Evolutionary conservation across 2,888 invertebrate genomes (phyloP).

Genomic region (Notodonta dromedarius): DNA sequence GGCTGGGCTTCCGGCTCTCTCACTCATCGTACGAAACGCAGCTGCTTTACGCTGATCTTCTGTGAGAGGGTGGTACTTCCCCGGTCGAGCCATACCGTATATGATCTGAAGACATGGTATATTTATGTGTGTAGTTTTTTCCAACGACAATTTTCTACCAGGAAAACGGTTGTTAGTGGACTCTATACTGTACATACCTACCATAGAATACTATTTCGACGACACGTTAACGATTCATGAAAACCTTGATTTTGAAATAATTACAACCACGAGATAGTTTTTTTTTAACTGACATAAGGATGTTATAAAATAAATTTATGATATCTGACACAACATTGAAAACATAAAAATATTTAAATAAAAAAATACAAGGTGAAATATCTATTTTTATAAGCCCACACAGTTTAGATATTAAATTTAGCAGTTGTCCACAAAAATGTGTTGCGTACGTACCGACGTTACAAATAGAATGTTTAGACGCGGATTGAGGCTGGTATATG

Average conservation of each 20-base stretch:
- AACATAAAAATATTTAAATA: background rate
- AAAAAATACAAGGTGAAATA: background rate
- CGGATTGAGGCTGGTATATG: background rate
- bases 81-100: too few species aligned
- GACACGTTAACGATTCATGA: background rate
- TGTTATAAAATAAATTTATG: background rate
- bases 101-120: too few species aligned
- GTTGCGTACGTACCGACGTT: background rate
- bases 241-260: background rate
- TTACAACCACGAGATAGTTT: background rate
- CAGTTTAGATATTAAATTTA: background rate
- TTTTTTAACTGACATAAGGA: background rate
- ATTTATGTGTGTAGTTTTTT: too few species aligned
- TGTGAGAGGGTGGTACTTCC: too few species aligned
- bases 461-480: background rate
- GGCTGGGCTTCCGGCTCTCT: too few species aligned
- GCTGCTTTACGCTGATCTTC: too few species aligned
- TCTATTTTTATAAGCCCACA: background rate
- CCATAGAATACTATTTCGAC: too few species aligned
- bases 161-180: too few species aligned
- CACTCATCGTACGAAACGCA: too few species aligned
- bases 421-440: constrained; percentile 1
- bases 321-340: background rate
- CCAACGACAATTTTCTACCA: too few species aligned
- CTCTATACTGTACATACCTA: too few species aligned